These are phyloP conservation scores for Anhinga anhinga DNA, from an alignment of 2,113 vertebrate species.

Conservation along the genomic window DNA sequence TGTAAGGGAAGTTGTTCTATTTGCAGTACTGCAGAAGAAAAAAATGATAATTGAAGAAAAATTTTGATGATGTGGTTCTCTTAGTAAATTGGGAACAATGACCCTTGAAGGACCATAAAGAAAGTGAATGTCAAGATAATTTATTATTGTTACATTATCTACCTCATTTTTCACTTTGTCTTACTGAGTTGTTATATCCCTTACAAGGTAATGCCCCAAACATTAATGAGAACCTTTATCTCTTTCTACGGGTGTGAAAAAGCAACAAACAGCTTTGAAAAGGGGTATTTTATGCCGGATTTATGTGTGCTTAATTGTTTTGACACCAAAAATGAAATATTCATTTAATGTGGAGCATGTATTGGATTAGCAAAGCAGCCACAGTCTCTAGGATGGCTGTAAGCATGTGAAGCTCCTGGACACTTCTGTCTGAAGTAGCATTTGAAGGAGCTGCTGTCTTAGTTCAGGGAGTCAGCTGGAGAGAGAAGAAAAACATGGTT, in stretches of 20 bases:
- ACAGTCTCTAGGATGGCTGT: neutral
- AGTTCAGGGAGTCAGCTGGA: neutral
- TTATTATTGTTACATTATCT: conserved; percentile 85
- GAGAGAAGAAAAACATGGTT: neutral
- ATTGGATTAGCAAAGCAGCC: neutral
- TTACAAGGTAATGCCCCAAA: conserved; percentile 70
- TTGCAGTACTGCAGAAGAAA: conserved; percentile 63
- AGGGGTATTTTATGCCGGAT: neutral
- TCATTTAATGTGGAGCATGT: neutral
- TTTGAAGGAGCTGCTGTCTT: neutral
- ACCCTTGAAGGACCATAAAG: conserved; percentile 87
- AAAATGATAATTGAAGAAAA: conserved; percentile 83
- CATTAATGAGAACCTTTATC: conserved; percentile 64
- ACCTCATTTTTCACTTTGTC: conserved; percentile 79
- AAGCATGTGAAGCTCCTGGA: neutral
- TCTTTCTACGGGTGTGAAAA: neutral
- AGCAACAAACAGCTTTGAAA: neutral
- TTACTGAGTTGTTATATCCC: conserved; percentile 71
- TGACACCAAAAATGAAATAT: neutral
- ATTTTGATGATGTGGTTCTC: conserved; percentile 84
- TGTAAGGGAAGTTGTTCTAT: conserved; percentile 65
- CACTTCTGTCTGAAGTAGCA: neutral
- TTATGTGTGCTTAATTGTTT: neutral
- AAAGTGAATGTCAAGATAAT: conserved; percentile 88
- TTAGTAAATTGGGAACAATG: conserved; percentile 87